phyloP scores from a whole-genome alignment of 2,113 vertebrate species.

The Pterocles burchelli region DNA sequence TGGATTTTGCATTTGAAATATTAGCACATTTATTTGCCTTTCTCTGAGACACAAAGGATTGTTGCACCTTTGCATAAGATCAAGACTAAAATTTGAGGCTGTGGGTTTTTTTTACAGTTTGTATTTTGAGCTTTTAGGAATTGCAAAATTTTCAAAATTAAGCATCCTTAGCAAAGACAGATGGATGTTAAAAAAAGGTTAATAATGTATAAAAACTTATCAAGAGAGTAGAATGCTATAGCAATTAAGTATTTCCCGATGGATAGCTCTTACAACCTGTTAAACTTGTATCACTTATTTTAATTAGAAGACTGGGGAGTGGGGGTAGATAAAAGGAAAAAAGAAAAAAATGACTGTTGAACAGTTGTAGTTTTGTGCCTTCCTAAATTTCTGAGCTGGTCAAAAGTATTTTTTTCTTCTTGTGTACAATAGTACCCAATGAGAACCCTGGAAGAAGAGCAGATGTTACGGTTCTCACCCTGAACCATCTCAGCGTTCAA shows the following conservation, averaged over 20 bases:
- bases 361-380: not conserved
- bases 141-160: not conserved
- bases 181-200: not conserved
- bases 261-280: not conserved
- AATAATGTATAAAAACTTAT: not conserved
- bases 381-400: not conserved
- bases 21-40: not conserved
- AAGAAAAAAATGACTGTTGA: too few relatives aligned
- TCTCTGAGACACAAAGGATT: not conserved
- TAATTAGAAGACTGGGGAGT: not conserved
- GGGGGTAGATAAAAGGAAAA: fast-evolving
- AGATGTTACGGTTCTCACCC: not conserved
- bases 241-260: not conserved
- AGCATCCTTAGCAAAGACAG: not conserved
- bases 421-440: not conserved
- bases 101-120: not conserved
- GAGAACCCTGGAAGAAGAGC: not conserved
- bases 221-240: not conserved
- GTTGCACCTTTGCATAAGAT: not conserved
- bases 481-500: not conserved
- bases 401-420: not conserved
- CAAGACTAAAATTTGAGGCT: not conserved
- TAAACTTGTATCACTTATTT: conserved; percentile 16
- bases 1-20: not conserved
- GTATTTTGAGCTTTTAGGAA: not conserved